phyloP scores from a whole-genome alignment of 2,113 vertebrate species.

The Grammomys dolichurus region DNA sequence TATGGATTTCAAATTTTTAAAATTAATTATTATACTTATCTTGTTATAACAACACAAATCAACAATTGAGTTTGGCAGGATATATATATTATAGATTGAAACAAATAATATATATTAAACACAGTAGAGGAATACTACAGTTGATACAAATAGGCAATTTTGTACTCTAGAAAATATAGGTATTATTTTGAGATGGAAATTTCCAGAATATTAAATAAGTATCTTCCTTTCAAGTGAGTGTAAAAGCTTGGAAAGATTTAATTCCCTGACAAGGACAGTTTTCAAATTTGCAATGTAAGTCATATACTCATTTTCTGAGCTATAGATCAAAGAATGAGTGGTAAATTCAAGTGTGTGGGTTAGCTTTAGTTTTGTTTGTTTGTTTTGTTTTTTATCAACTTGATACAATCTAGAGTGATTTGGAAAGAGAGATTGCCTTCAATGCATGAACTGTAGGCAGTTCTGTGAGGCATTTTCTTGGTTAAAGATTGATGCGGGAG shows the following conservation, averaged over 20 bases:
- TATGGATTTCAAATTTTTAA: neutral
- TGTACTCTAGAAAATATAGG: neutral
- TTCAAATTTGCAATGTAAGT: constrained; percentile 23
- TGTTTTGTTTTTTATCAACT: neutral
- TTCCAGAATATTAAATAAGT: neutral
- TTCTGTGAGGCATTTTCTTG: neutral
- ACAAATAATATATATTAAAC: neutral
- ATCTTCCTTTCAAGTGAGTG: neutral
- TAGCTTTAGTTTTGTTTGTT: neutral
- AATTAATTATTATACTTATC: too few species aligned
- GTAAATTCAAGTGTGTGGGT: neutral
- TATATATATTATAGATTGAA: neutral
- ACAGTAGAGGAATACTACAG: neutral
- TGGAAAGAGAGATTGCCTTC: neutral
- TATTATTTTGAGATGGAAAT: constrained; percentile 4
- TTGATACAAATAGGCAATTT: neutral
- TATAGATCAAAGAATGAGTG: neutral
- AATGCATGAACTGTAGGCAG: neutral
- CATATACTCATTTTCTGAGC: neutral
- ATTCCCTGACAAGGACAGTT: neutral
- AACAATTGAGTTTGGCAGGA: neutral
- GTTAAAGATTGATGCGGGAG: neutral
- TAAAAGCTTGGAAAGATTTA: neutral
- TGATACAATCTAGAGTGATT: neutral
- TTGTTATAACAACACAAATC: neutral